Conservation (phyloP, 2,888 invertebrate genomes). For the Willowsia nigromaculata region DNA sequence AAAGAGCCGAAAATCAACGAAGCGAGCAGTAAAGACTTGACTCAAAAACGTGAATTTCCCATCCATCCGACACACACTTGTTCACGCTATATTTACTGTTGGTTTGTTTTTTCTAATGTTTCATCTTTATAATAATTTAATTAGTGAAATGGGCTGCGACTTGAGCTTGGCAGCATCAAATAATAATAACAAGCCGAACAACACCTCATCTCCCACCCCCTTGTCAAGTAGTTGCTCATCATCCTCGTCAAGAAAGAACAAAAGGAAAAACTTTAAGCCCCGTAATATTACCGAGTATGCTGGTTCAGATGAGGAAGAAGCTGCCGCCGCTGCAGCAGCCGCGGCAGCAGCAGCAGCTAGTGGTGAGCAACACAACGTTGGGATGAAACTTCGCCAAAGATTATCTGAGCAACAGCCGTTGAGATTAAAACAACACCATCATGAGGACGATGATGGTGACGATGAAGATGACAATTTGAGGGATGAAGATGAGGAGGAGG, state of each 20-base stretch:
- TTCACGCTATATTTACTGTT: slow-evolving; percentile 12
- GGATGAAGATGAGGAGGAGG: slow-evolving; percentile 58
- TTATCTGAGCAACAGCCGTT: slow-evolving; percentile 71
- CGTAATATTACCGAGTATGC: slow-evolving; percentile 84
- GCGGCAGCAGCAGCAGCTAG: slow-evolving; percentile 28
- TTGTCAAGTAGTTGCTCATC: slow-evolving; percentile 72
- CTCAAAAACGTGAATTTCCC: neutral
- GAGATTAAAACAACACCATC: slow-evolving; percentile 61
- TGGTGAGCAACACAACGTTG: slow-evolving; percentile 66
- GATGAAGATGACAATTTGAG: slow-evolving; percentile 66
- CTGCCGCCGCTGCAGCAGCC: slow-evolving; percentile 73
- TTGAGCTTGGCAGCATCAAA: slow-evolving; percentile 73
- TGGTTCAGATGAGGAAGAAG: slow-evolving; percentile 79
- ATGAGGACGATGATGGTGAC: slow-evolving; percentile 65
- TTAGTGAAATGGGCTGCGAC: slow-evolving; percentile 78
- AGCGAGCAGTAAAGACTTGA: neutral
- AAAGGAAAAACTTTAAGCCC: slow-evolving; percentile 89
- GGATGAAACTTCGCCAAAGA: slow-evolving; percentile 66
- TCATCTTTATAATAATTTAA: slow-evolving; percentile 59
- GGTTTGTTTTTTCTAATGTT: slow-evolving; percentile 22
- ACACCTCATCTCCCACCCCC: slow-evolving; percentile 71
- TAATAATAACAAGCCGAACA: slow-evolving; percentile 70
- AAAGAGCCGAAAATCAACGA: slow-evolving; percentile 36
- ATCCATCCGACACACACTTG: slow-evolving; percentile 9
- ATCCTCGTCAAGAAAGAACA: slow-evolving; percentile 83